Base-by-base conservation (phyloP, 2,888 invertebrate species). In the Conistra vaccinii region DNA sequence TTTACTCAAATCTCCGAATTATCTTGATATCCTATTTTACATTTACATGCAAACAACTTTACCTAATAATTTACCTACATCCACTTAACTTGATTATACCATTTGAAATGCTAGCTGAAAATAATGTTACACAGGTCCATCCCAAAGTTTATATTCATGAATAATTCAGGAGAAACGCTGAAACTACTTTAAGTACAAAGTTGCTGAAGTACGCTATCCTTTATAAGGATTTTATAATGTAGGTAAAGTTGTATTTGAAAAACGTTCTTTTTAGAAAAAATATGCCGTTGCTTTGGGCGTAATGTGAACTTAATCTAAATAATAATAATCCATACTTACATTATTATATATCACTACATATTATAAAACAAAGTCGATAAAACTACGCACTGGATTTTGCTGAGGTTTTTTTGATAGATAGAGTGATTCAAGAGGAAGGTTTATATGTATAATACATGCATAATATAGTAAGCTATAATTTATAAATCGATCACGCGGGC, bases 81-180 rank as follows among this genome's bases (percentile, higher is more conserved):
- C 39, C 75, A 80, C 55, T 75, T 75, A 35, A 69, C 55, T 69
- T 75, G 65, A 75, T 79, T 74, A 75, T 48, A 45, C 65, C 20
- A 79, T 80, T 75, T 69, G 20, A 55, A 68, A 68, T 51, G 74
- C 45, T 51, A 17, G 39, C 73, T 57, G 65, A 51, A 78, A 78
- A 78, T 73, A 78, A 57, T 57, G 61, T 62, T 51, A 66, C 23
- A 51, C 3, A 32, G 51, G n/a, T 20, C 60, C 26, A 29, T 57
- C 53, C 45, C 14, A 42, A 80, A 60, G n/a, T 75, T 78, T 39
- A 55, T 63, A 10, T 32, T 69, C 65, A 69, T 79, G 80, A 75
- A 79, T 79, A 48, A 79, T 79, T 79, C 69, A 79, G 12, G 1
- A 48, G 61, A 7, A 6, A 20, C 29, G 45, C 35, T 65, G n/a